These are phyloP conservation scores for Ciconia maguari DNA, from an alignment of 2,113 vertebrate species.

Conservation along the genomic window DNA sequence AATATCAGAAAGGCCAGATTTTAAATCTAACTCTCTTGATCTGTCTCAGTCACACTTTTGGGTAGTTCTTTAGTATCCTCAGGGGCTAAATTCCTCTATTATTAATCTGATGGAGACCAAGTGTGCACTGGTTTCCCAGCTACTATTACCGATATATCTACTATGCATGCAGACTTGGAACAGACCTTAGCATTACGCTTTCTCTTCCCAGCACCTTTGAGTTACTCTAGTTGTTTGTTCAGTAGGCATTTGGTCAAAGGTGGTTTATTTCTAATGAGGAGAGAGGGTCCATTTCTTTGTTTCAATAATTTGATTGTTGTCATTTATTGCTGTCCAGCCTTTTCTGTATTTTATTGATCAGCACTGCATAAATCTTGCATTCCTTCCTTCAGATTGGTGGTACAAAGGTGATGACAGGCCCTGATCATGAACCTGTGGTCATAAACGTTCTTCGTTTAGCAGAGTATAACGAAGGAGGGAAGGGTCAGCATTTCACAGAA, in stretches of 20 bases:
- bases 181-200: background rate
- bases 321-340: background rate
- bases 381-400: slow-evolving; percentile 81
- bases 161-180: background rate
- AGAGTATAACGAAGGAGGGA: slow-evolving; percentile 36
- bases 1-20: background rate
- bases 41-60: background rate
- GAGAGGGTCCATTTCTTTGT: background rate
- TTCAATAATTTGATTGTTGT: background rate
- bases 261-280: background rate
- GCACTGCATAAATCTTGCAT: background rate
- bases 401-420: slow-evolving; percentile 73
- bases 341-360: background rate
- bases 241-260: background rate
- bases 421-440: slow-evolving; percentile 85
- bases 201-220: background rate
- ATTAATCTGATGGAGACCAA: background rate
- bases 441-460: slow-evolving; percentile 80
- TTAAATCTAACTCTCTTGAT: background rate
- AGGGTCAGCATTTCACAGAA: slow-evolving; percentile 58
- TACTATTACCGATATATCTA: background rate
- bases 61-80: background rate
- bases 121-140: background rate
- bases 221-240: background rate
- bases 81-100: background rate